Base-by-base conservation (phyloP, 2,888 invertebrate species). In the Tryphoninae sp. region DNA sequence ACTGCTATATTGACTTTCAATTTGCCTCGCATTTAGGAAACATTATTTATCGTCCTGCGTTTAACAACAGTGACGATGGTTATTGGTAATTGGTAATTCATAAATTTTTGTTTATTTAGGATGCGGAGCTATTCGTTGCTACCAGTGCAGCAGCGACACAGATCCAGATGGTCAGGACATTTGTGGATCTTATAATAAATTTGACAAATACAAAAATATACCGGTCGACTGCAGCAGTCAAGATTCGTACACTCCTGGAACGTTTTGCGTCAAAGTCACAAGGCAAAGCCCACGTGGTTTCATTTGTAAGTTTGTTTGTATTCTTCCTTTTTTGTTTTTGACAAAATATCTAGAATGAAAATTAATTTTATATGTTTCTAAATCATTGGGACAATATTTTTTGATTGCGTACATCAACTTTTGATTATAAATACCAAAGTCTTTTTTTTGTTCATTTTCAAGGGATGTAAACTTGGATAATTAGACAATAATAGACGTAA, bases 221-320 rank as follows among this genome's bases (percentile, higher is more conserved):
- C 95, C 98, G 9, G 96, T 98, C 1, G 98, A 99, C 89, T 99
- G 99, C 91, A 97, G 96, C 89, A 97, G 96, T 89, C 98, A 98
- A 89, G 98, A 98, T 91, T 97, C 98, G 55, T 95, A 97, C 85
- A 97, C 97, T 93, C 98, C 98, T 23, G 99, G 98, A 7, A 97
- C 98, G 2, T 98, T 99, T 92, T 99, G 99, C 92, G 97, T 98
- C 94, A 99, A 99, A 93, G 94, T 97, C 26, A 96, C 97, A 1
- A 97, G 98, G 88, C 98, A 99, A 91, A 96, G 98, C 79, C 98
- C 98, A 0, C 95, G 96, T 91, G 98, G 98, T 84, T 98, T 98
- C 90, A 96, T 98, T 89, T 99, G 98, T 98, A 93, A 95, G 97
- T 95, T 13, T 64, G 45, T 16, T 42, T 49, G 16, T 83, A 84